Evolutionary conservation across 2,797 vertebrate species (phyloP), one percentile per base, ranked within the genome.

Genomic region (Enteromius thamalakanensis): DNA sequence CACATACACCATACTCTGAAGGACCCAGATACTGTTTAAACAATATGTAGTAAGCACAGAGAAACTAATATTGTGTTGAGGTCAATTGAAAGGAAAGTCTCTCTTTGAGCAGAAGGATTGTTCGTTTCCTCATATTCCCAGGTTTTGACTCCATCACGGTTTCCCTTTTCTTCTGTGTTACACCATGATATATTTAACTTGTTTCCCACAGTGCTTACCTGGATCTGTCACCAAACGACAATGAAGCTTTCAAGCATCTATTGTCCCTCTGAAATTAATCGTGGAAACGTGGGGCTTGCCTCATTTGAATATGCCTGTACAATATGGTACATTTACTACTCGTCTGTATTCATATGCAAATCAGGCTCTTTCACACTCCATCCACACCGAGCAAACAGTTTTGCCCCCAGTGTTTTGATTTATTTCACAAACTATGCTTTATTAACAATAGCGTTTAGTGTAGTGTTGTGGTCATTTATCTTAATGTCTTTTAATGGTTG

Each of bases 271-370:
- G 17, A 81, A 81, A 76, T 37, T 12, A 60, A 76, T 68, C 71
- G 8, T 62, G 71, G 51, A 80, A 67, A 47, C 4, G 5, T n/a
- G 29, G 53, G 32, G 21, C 84, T 72, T 65, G 76, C 42, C 69
- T 79, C 19, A 55, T 51, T 75, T 82, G 55, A 82, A 70, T 79
- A 55, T 69, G 42, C 53, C 49, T 78, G 47, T 55, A 78, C 45
- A 67, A 82, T 37, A 76, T 45, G 70, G 23, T 68, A 70, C 83
- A 76, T 79, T 84, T 84, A 80, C 76, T 72, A 60, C 71, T 69
- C 76, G 23, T 77, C 47, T 64, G 53, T 40, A 78, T 74, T 76
- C 80, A 83, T 65, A 85, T 80, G 71, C 76, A 80, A 77, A 85
- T 80, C 62, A 65, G 37, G n/a, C 60, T 62, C 32, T 68, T 70